A percentile compares a stretch with the other conserved stretches of the same genome.
Conservation (phyloP, 2,113 vertebrate species). For the Forbesichthys papilliferus region DNA sequence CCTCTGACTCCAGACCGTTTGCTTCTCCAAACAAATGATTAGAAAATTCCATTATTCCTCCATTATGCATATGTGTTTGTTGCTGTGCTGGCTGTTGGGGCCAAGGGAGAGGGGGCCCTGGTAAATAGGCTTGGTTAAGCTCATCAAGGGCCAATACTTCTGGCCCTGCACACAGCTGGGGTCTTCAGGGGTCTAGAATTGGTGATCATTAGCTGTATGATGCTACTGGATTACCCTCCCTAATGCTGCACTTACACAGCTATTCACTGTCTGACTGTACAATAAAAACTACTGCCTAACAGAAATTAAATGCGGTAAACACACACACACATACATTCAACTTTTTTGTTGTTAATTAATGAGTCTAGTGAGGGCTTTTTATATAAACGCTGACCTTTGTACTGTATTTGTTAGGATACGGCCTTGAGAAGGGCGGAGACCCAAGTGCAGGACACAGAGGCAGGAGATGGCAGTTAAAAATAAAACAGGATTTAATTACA, state of each 20-base stretch:
- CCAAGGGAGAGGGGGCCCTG: slow-evolving; percentile 37
- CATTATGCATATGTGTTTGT: slow-evolving; percentile 79
- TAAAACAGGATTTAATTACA: too few species aligned
- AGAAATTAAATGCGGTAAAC: background rate
- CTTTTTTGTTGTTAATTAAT: slow-evolving; percentile 51
- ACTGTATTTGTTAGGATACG: slow-evolving; percentile 26
- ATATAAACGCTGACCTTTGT: slow-evolving; percentile 61
- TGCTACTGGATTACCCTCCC: slow-evolving; percentile 63
- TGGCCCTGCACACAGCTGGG: slow-evolving; percentile 74
- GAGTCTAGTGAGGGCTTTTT: slow-evolving; percentile 59
- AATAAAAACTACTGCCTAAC: background rate
- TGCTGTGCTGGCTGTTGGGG: slow-evolving; percentile 43
- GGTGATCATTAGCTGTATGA: slow-evolving; percentile 75
- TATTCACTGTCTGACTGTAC: slow-evolving; percentile 32
- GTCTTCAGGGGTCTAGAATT: slow-evolving; percentile 69
- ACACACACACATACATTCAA: slow-evolving; percentile 17
- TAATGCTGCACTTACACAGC: slow-evolving; percentile 55
- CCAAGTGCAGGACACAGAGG: too few species aligned
- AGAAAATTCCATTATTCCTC: slow-evolving; percentile 79
- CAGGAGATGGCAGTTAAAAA: too few species aligned
- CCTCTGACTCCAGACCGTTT: slow-evolving; percentile 53
- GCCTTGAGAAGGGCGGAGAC: background rate
- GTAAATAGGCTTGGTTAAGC: slow-evolving; percentile 73
- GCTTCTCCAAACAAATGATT: slow-evolving; percentile 76
- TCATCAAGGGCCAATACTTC: slow-evolving; percentile 77